Evolutionary conservation across 2,113 vertebrate genomes (phyloP).

Genomic region (Tachuris rubrigastra): DNA sequence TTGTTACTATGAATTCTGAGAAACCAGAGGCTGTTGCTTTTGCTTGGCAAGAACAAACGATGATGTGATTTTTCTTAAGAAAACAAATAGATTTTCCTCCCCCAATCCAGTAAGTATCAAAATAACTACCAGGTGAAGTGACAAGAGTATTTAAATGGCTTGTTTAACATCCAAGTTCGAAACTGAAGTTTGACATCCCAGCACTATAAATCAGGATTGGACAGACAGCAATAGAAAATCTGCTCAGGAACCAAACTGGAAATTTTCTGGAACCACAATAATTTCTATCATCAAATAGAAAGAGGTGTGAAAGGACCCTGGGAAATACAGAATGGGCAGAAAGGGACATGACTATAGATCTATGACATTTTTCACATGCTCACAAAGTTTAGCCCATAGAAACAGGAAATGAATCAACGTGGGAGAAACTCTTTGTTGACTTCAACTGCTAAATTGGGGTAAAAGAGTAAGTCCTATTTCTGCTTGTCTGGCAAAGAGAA

Average conservation of each 20-base stretch:
- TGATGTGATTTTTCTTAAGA: constrained; percentile 17
- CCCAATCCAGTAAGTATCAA: not conserved
- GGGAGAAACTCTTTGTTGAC: not conserved
- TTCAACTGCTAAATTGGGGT: not conserved
- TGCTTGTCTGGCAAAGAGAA: not conserved
- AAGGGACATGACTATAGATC: not conserved
- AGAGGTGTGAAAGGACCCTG: not conserved
- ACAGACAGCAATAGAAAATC: not conserved
- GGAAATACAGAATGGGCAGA: not conserved
- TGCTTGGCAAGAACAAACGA: not conserved
- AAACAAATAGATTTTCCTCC: constrained; percentile 2
- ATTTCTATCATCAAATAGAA: not conserved
- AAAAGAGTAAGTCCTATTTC: not conserved
- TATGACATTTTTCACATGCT: not conserved
- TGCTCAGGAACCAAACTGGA: not conserved
- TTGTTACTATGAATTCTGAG: constrained; percentile 32
- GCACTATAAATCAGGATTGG: not conserved
- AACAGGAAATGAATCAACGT: not conserved
- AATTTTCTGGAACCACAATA: not conserved
- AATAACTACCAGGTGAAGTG: constrained; percentile 3
- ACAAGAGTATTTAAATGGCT: not conserved
- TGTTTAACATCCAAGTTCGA: not conserved
- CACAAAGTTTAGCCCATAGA: not conserved
- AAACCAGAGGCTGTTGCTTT: not conserved
- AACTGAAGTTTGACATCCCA: not conserved